phyloP scores from a whole-genome alignment of 1,140 invertebrate genomes.

The Lysiphlebus fabarum region DNA sequence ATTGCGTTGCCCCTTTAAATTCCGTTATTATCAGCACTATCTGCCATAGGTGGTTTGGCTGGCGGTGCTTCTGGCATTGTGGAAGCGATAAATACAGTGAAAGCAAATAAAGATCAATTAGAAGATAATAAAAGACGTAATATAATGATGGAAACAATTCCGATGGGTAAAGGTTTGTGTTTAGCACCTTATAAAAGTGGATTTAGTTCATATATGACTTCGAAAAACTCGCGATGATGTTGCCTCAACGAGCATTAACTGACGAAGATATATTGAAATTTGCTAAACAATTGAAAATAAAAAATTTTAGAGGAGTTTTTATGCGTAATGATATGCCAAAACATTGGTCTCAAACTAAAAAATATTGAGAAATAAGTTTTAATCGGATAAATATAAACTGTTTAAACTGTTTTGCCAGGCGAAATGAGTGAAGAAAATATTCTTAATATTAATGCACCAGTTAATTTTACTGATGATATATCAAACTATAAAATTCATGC shows the following conservation, averaged over 20 bases:
- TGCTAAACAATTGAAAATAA: slow-evolving; percentile 15
- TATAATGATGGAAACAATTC: background rate
- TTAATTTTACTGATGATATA: no score
- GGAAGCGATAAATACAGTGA: slow-evolving; percentile 28
- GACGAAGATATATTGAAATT: background rate
- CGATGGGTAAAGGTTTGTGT: background rate
- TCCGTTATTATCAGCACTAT: no score
- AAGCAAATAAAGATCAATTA: slow-evolving; percentile 30
- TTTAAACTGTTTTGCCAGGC: no score
- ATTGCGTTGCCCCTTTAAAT: no score
- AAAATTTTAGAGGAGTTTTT: slow-evolving; percentile 35
- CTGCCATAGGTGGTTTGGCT: slow-evolving; percentile 13
- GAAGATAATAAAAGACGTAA: slow-evolving; percentile 5
- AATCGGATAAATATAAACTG: no score
- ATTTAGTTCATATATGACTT: no score
- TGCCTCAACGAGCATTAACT: no score
- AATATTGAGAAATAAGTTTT: no score
- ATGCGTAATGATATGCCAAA: slow-evolving; percentile 34
- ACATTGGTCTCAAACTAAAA: slow-evolving; percentile 25
- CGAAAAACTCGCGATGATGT: no score
- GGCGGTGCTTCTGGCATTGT: slow-evolving; percentile 28
- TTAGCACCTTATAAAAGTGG: background rate
- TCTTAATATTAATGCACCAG: no score
- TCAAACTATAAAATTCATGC: no score
- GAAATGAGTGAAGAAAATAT: no score